Evolutionary conservation across 2,888 invertebrate species (phyloP), one percentile per base, ranked within the genome.

Genomic region (Rotaria socialis): DNA sequence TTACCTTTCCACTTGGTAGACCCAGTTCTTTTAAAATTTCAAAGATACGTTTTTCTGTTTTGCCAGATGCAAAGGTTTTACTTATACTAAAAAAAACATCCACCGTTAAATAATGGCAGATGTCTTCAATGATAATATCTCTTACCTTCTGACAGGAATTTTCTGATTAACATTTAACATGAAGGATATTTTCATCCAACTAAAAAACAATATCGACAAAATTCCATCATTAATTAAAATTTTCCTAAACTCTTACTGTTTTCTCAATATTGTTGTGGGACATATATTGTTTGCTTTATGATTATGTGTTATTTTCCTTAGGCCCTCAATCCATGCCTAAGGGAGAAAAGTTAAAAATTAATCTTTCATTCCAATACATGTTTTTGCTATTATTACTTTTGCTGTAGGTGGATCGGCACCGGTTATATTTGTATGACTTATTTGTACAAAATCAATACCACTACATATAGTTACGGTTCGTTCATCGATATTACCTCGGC

Each of bases 101-200:
- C 27, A n/a, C 24, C 11, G 19, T 8, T 2, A 47, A 8, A 75
- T 22, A 2, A 75, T 4, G 43, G 11, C 3, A 0, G n/a, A 67
- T 35, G 35, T 35, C 35, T 35, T 35, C 35, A 35, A 35, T 35
- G 35, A 35, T 35, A 35, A 35, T 35, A 35, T 35, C 35, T 89
- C 87, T 87, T 91, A 91, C 80, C 80, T 95, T 92, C 96, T 95
- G 5, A 98, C 96, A 4, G 98, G 97, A 87, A 99, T 97, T 92
- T 96, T 96, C 67, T 96, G 96, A 90, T 94, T 94, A 60, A 95
- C 94, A 91, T 98, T 97, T 86, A 96, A 95, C 89, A 95, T 93
- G 92, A 97, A 96, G 88, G 96, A 95, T 85, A 99, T 93, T 88
- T 97, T 94, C 96, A 97, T 97, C 99, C 99, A 99, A 94, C 98